phyloP scores from a whole-genome alignment of 2,888 invertebrate species.

The Pseudeuparius sepicola region DNA sequence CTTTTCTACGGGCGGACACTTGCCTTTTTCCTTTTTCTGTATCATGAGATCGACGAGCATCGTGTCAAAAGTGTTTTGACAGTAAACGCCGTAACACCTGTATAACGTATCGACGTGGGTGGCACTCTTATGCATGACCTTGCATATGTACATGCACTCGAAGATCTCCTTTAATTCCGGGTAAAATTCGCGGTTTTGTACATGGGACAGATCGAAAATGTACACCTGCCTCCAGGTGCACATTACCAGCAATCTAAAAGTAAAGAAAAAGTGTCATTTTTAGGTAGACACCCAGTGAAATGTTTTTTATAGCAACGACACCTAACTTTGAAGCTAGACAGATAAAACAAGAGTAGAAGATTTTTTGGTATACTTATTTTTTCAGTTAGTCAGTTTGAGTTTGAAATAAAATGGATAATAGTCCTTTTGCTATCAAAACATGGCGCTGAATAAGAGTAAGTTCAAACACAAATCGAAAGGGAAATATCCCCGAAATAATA shows the following conservation, averaged over 20 bases:
- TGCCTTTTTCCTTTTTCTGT: conserved; percentile 21
- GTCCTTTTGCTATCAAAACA: no score
- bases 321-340: no score
- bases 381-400: no score
- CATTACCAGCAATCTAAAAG: conserved; percentile 19
- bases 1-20: conserved; percentile 14
- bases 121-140: conserved; percentile 25
- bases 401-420: no score
- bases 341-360: no score
- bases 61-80: conserved; percentile 23
- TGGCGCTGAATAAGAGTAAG: no score
- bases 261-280: no score
- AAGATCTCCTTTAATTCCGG: conserved; percentile 24
- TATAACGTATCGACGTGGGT: conserved; percentile 23
- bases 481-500: no score
- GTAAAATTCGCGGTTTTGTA: conserved; percentile 20
- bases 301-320: no score
- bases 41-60: conserved; percentile 24
- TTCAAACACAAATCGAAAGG: no score
- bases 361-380: no score
- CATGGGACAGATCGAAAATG: conserved; percentile 22
- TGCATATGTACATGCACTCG: conserved; percentile 23
- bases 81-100: conserved; percentile 21
- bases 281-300: no score
- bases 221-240: conserved; percentile 24